Evolutionary conservation across 2,797 vertebrate species (phyloP).

Genomic region (Falco rusticolus): DNA sequence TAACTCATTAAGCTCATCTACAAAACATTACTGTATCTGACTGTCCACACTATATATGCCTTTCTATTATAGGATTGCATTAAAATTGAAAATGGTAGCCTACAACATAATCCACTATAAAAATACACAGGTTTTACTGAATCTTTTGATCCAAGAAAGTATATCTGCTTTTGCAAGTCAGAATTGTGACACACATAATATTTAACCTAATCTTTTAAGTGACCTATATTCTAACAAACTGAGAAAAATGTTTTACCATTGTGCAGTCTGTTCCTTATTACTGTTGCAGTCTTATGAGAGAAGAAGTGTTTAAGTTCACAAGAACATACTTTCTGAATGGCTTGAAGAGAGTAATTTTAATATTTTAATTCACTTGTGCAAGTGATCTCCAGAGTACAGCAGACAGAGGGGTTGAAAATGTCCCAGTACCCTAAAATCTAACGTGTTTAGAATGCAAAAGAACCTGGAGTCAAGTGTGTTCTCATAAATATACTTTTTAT

Average conservation of each 20-base stretch:
- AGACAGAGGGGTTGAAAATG: neutral
- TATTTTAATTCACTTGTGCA: neutral
- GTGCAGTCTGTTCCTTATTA: neutral
- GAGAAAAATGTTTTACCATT: neutral
- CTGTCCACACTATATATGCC: neutral
- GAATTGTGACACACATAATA: neutral
- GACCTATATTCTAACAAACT: neutral
- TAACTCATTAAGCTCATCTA: conserved; percentile 24
- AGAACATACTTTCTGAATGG: neutral
- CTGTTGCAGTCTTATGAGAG: neutral
- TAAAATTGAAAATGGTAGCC: neutral
- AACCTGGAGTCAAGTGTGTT: neutral
- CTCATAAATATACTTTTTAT: neutral
- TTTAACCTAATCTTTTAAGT: neutral
- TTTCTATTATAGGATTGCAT: neutral
- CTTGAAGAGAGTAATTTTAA: neutral
- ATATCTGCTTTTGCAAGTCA: neutral
- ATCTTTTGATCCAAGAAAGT: neutral
- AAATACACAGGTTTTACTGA: neutral
- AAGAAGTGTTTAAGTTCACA: neutral
- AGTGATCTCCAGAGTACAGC: neutral
- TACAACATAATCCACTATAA: neutral
- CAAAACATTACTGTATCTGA: neutral
- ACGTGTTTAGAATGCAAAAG: neutral
- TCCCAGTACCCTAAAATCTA: neutral